Base-by-base conservation (phyloP, 2,888 invertebrate species). In the Archips xylosteana region DNA sequence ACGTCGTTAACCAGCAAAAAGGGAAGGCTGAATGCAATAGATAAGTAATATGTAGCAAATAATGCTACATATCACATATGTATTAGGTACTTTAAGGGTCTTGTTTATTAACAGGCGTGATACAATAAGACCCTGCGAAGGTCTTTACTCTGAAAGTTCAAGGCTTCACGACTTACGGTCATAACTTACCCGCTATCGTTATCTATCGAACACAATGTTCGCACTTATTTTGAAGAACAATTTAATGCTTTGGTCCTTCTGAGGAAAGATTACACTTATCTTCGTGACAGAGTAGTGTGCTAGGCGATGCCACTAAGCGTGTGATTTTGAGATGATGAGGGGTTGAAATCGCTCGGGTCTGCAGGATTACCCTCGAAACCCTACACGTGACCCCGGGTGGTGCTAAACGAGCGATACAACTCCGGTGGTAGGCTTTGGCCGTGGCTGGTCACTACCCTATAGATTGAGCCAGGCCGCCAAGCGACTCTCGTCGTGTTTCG, bases 71-170 rank as follows among this genome's bases (percentile, higher is more conserved):
- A 6, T 54, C 23, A 54, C 23, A 23, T 54, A 54, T 8, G 9
- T 57, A 10, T 32, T 57, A n/a, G n/a, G n/a, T n/a, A 23, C 23
- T 23, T 23, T 32, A 57, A 57, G 4, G 32, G 32, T 23, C 32
- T 57, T 57, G 57, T 57, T 57, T 57, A 57, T 32, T 57, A 32
- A 23, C 51, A 23, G 4, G 6, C 79, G 83, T 80, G 79, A 81
- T 88, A 86, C 84, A 82, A 81, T 62, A 68, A 57, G 85, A 85
- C 82, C 85, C 82, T 83, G 82, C 81, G 82, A 82, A 88, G 89
- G 87, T 89, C 89, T 86, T 89, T 90, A 88, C 86, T 83, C 87
- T 81, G 81, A 80, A 87, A 87, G 92, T 91, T 92, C 92, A 92
- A 92, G 92, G 92, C 59, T 67, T 63, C 15, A 13, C 15, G 67